Base-by-base conservation (phyloP, 2,888 invertebrate genomes). In the Harpalus rubripes region DNA sequence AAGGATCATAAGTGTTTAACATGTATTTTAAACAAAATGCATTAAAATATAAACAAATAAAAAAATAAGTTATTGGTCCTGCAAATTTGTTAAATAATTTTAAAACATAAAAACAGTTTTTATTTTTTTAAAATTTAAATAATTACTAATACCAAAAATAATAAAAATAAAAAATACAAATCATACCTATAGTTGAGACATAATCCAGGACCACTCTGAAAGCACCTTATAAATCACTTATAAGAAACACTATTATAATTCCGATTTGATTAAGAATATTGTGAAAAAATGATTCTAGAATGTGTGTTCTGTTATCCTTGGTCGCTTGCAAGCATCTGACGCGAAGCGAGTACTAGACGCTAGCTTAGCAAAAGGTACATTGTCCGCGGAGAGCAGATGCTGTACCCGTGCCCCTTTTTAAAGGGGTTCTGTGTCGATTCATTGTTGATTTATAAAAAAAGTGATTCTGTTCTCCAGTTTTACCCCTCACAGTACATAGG, bases 361-460 rank as follows among this genome's bases (percentile, higher is more conserved):
- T 22, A 32, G 32, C 32, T 12, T 22, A 32, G 32, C 32, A 32
- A 52, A 12, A 52, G 56, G 63, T 78, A 63, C 76, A 84, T 61
- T 78, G 76, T 84, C 52, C 41, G 52, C 61, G 32, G 63, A 84
- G 84, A 65, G 78, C 78, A 78, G 84, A 78, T 78, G 84, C 63
- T 78, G 84, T 65, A 22, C 32, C 79, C 61, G 78, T 78, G 63
- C 84, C 84, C 84, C 84, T 84, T 78, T 84, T 63, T 61, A 84
- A 82, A 84, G 84, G 84, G 84, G 84, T 84, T 63, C 84, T 52
- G 41, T 78, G 78, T 78, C 76, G 63, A 72, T 65, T 76, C 61
- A 82, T 78, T 84, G 84, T 84, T 84, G 84, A 84, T 84, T 84
- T 84, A 84, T 84, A 84, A 84, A 84, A 84, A 84, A 52, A 84